A percentile compares a stretch with the other conserved stretches of the same genome.
Conservation (phyloP, 2,797 vertebrate species). For the Spheniscus humboldti region DNA sequence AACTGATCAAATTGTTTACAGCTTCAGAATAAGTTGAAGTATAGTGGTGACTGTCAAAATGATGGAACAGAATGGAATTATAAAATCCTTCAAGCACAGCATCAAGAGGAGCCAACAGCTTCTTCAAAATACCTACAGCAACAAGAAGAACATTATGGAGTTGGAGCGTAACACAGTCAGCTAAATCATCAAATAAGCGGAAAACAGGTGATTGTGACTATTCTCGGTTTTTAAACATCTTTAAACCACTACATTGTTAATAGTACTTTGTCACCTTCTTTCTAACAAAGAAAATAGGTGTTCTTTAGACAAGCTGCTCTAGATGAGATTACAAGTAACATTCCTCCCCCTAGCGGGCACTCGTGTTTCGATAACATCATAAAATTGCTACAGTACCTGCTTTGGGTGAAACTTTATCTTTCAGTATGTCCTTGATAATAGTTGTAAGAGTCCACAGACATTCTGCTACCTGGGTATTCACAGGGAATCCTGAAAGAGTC, state of each 20-base stretch:
- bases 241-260: background rate
- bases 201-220: background rate
- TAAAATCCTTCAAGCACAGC: slow-evolving; percentile 73
- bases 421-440: slow-evolving; percentile 76
- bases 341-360: background rate
- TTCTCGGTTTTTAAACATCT: background rate
- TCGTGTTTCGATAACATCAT: background rate
- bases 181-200: background rate
- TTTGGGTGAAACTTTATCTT: slow-evolving; percentile 55
- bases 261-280: background rate
- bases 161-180: background rate
- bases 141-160: background rate
- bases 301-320: background rate
- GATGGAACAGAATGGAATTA: slow-evolving; percentile 58
- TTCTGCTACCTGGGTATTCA: slow-evolving; percentile 10
- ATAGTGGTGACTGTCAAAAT: slow-evolving; percentile 23
- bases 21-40: background rate
- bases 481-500: slow-evolving; percentile 62
- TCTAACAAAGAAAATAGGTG: fast-evolving
- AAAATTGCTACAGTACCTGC: slow-evolving; percentile 55
- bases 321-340: background rate
- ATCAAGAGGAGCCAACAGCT: slow-evolving; percentile 78
- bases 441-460: slow-evolving; percentile 80
- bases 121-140: slow-evolving; percentile 71
- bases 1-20: slow-evolving; percentile 66